Conservation (phyloP, 1,140 invertebrate genomes). For the Hirudo medicinalis region DNA sequence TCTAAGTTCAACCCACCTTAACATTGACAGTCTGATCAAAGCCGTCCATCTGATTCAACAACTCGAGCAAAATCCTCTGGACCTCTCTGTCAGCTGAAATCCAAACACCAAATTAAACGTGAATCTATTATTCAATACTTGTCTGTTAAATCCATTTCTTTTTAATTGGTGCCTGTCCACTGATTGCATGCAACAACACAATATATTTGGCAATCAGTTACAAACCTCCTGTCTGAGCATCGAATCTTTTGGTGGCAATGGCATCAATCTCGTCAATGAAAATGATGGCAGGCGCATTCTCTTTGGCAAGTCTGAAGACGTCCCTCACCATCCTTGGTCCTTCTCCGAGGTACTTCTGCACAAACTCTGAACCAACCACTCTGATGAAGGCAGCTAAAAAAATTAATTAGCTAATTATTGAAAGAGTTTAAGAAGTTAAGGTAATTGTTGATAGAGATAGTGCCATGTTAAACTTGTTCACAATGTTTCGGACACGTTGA, state of each 20-base stretch:
- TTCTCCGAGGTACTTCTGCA: slow-evolving; percentile 98
- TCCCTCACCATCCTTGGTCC: slow-evolving; percentile 97
- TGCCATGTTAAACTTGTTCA: too few relatives aligned
- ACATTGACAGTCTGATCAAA: slow-evolving; percentile 99
- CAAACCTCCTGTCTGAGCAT: slow-evolving; percentile 79
- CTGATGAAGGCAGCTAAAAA: slow-evolving; percentile 79
- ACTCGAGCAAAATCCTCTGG: slow-evolving; percentile 88
- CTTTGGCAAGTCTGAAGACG: slow-evolving; percentile 94
- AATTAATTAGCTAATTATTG: not conserved
- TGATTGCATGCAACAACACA: too few relatives aligned
- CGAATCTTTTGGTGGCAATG: slow-evolving; percentile 94
- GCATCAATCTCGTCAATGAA: slow-evolving; percentile 92
- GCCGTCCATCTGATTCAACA: slow-evolving; percentile 99
- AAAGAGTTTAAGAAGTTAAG: not conserved
- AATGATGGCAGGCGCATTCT: slow-evolving; percentile 97
- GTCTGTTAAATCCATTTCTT: too few relatives aligned
- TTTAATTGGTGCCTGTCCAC: too few relatives aligned
- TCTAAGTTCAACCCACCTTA: slow-evolving; percentile 63
- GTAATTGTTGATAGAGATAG: too few relatives aligned
- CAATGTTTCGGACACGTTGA: too few relatives aligned
- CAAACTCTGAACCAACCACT: slow-evolving; percentile 97
- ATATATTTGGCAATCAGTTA: not conserved
- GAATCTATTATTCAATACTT: too few relatives aligned
- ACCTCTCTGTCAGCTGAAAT: slow-evolving; percentile 83
- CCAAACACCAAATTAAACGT: not conserved